A percentile compares a stretch with the other conserved stretches of the same genome.
Evolutionary conservation across 2,797 vertebrate genomes (phyloP).

Genomic region (Buphagus erythrorhynchus): DNA sequence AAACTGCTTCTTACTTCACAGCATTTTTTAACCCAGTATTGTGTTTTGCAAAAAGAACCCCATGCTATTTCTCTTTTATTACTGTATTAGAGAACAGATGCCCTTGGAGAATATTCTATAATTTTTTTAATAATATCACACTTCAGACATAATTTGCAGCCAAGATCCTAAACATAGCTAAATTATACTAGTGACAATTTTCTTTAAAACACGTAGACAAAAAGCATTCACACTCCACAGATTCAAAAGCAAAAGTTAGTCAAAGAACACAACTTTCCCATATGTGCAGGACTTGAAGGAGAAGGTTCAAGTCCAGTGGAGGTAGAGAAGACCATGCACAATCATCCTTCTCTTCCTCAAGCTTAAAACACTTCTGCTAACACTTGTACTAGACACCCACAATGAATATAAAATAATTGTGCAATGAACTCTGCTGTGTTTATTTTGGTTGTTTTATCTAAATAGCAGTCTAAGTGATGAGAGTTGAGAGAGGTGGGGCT

Average conservation of each 20-base stretch:
- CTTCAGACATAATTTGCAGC: not conserved
- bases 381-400: not conserved
- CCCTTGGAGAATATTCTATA: not conserved
- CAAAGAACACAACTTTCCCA: not conserved
- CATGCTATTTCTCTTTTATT: not conserved
- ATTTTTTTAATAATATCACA: not conserved
- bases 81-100: not conserved
- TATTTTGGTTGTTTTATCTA: not conserved
- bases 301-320: not conserved
- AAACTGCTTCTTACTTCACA: not conserved
- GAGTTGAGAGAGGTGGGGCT: not conserved
- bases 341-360: not conserved
- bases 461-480: not conserved
- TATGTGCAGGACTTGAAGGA: not conserved
- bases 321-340: accelerated
- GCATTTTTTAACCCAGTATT: not conserved
- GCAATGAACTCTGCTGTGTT: not conserved
- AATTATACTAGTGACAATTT: not conserved
- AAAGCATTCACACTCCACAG: not conserved
- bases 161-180: not conserved
- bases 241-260: not conserved
- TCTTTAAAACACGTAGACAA: not conserved
- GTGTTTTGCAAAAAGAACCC: not conserved
- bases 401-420: not conserved
- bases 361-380: not conserved